These are phyloP conservation scores for Alectoris magna DNA, from an alignment of 2,797 vertebrate genomes.

Conservation along the genomic window DNA sequence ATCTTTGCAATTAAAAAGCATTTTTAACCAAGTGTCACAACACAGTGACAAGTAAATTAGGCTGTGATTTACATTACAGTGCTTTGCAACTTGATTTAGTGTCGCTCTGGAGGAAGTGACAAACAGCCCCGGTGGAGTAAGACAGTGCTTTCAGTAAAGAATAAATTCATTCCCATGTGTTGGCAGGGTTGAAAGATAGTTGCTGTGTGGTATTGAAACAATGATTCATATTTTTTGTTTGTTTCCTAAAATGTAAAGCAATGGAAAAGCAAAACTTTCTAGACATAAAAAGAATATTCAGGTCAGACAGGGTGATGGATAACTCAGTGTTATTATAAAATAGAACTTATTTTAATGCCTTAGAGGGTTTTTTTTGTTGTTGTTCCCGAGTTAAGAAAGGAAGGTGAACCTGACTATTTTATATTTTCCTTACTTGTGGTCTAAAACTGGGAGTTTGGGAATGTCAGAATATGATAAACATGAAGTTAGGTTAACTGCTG, in stretches of 20 bases:
- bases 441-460: conserved; percentile 1
- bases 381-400: not conserved
- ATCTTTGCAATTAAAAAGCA: conserved; percentile 85
- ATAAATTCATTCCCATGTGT: conserved; percentile 48
- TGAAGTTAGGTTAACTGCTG: not conserved
- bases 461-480: not conserved
- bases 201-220: conserved; percentile 9
- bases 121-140: conserved; percentile 72
- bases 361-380: not conserved
- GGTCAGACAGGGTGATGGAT: not conserved
- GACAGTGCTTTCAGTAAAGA: conserved; percentile 67
- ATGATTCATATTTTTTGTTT: conserved; percentile 47
- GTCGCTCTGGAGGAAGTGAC: conserved; percentile 75
- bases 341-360: not conserved
- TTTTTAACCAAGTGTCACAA: conserved; percentile 86
- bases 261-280: not conserved
- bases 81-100: conserved; percentile 79
- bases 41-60: conserved; percentile 85
- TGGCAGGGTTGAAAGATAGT: conserved; percentile 47
- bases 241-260: conserved; percentile 39
- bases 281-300: not conserved
- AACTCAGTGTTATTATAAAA: not conserved
- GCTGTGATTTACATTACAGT: conserved; percentile 81
- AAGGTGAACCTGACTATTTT: not conserved
- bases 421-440: not conserved